Base-by-base conservation (phyloP, 2,888 invertebrate species). In the Cataglyphis albicans region DNA sequence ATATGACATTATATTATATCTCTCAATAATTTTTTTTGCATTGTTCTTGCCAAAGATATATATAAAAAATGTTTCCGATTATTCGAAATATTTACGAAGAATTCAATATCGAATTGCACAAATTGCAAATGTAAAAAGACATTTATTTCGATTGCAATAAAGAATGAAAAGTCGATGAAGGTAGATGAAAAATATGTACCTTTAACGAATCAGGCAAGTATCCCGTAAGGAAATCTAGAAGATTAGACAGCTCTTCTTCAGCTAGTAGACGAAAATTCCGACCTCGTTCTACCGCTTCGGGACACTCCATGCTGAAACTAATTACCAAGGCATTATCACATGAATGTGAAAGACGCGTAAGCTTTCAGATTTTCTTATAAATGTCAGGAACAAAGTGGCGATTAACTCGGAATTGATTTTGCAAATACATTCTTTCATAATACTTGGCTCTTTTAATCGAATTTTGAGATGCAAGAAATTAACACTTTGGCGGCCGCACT, bases 121-220 rank as follows among this genome's bases (percentile, higher is more conserved):
- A 68, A 32, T 52, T 2, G 25, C 18, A 1, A 48, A 10, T 25
- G 18, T 29, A 63, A 10, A 3, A 38, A 12, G 12, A 48, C 7
- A 15, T 29, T 73, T 52, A 35, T 6, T 25, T 25, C 57, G 12
- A 57, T 18, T 59, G 21, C 10, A 32, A 32, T 41, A 35, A 29
- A 3, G 10, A 15, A 12, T 35, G 38, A 41, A 41, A 12, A 48
- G 38, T 29, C 10, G 41, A n/a, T 25, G 25, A 25, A 25, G 1
- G 25, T 25, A 35, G 9, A 38, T 5, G 29, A 10, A 15, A 44
- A 21, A 12, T 59, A 44, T 76, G 18, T 96, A 98, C 98, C 97
- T 98, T 98, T 93, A 98, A 96, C 93, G 98, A 97, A 95, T 98
- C 97, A 94, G 98, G 98, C 95, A 98, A 96, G 96, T 97, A 97